Base-by-base conservation (phyloP, 2,113 vertebrate species). In the Sapajus apella region DNA sequence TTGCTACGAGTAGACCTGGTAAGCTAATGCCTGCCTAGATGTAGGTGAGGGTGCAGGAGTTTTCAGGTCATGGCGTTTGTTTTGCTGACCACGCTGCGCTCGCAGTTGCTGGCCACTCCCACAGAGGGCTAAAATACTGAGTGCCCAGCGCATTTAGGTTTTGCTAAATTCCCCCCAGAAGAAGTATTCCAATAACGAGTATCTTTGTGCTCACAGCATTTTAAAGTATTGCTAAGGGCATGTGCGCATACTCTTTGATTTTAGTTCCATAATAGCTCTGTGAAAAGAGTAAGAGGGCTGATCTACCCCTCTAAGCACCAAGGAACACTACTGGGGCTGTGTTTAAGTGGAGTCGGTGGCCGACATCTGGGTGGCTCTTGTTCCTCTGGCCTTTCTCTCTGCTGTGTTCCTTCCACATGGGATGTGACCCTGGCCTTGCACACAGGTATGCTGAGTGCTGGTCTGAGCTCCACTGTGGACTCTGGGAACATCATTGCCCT, bases 111-210 rank as follows among this genome's bases (percentile, higher is more conserved):
- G 40, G 16, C 40, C 66, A 27, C 73, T 52, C 11, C 20, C 72
- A 32, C 0, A 0, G 17, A 35, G 79, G 13, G n/a, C 45, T 50
- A 16, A 52, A 18, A 43, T 40, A 37, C 32, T 37, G 79, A 52
- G 56, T 40, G n/a, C 50, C 70, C 66, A 32, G 88, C 7, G 13
- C 43, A 35, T 27, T 43, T 27, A 92, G 58, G 21, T 40, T 58
- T 75, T 52, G n/a, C 40, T 96, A n/a, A 75, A 32, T 70, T 83
- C 79, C 64, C 47, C 58, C 72, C 75, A 88, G 27, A 56, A 25
- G 88, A 50, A 45, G 8, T n/a, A 47, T 56, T 13, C 56, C 1
- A 30, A 6, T 13, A 64, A 30, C 0, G 37, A 16, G 35, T 27
- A 56, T 58, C 75, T 4, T 91, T 18, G 50, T 9, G 9, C 13